phyloP scores from a whole-genome alignment of 2,113 vertebrate genomes.

The Gopherus flavomarginatus region DNA sequence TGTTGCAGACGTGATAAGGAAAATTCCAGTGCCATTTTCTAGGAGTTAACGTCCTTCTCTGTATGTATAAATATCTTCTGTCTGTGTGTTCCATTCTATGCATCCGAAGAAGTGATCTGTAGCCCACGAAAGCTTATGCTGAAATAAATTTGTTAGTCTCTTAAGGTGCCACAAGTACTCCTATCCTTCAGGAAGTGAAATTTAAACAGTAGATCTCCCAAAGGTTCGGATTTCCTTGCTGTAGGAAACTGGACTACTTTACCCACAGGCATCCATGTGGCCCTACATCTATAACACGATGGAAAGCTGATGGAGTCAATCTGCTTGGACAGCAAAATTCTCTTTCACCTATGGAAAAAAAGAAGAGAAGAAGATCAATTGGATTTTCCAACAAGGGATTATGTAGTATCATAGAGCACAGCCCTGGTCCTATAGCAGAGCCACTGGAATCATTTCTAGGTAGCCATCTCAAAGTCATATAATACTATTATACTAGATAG shows the following conservation, averaged over 20 bases:
- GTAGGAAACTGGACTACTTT: not conserved
- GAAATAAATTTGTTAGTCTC: too few species aligned
- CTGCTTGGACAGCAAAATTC: not conserved
- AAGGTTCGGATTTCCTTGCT: accelerated
- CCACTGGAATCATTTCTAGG: not conserved
- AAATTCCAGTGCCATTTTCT: not conserved
- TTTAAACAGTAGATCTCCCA: not conserved
- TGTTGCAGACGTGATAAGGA: not conserved
- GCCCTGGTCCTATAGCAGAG: not conserved
- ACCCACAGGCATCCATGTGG: not conserved
- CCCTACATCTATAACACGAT: not conserved
- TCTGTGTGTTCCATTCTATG: too few species aligned
- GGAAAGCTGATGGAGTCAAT: not conserved
- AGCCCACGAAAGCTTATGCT: too few species aligned
- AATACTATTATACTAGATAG: not conserved
- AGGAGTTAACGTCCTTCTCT: not conserved
- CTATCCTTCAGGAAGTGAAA: not conserved
- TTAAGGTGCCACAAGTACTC: too few species aligned
- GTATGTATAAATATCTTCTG: too few species aligned
- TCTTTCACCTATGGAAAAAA: not conserved
- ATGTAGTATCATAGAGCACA: not conserved
- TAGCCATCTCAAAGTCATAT: not conserved
- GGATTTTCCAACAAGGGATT: not conserved
- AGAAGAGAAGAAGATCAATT: not conserved
- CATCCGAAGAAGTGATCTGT: too few species aligned